A percentile compares a stretch with the other conserved stretches of the same genome.
phyloP scores from a whole-genome alignment of 2,113 vertebrate genomes.

The Anhinga anhinga region DNA sequence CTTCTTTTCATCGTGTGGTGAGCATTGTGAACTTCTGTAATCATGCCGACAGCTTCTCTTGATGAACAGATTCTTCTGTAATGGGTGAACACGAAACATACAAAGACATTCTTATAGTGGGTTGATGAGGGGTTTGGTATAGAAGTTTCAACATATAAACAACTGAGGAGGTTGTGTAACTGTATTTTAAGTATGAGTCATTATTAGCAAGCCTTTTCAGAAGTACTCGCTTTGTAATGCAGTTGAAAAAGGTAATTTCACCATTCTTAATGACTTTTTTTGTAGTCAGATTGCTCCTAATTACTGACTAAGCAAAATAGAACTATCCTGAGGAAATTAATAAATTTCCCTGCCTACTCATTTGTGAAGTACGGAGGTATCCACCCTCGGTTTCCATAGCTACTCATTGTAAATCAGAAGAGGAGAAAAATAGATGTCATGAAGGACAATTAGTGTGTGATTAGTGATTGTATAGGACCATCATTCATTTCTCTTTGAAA shows the following conservation, averaged over 20 bases:
- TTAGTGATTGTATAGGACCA: not conserved
- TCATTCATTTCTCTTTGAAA: constrained; percentile 13
- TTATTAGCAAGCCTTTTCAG: not conserved
- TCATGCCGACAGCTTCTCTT: not conserved
- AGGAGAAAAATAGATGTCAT: constrained; percentile 50
- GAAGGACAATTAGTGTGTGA: not conserved
- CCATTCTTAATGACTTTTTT: not conserved
- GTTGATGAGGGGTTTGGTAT: not conserved
- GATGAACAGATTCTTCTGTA: not conserved
- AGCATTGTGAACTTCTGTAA: not conserved
- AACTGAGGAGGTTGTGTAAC: not conserved
- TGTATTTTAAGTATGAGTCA: not conserved
- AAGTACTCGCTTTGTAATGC: not conserved
- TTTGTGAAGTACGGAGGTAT: not conserved
- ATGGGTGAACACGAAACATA: not conserved
- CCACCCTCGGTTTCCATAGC: constrained; percentile 47
- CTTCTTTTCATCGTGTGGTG: not conserved
- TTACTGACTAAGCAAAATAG: constrained; percentile 53
- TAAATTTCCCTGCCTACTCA: not conserved
- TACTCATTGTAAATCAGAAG: constrained; percentile 37
- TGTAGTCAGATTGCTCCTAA: constrained; percentile 1
- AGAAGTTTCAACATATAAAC: not conserved
- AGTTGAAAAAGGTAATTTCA: constrained; percentile 1
- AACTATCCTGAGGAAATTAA: constrained; percentile 1
- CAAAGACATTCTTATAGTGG: not conserved